Evolutionary conservation across 2,888 invertebrate species (phyloP), one percentile per base, ranked within the genome.

Genomic region (Parnassius smintheus): DNA sequence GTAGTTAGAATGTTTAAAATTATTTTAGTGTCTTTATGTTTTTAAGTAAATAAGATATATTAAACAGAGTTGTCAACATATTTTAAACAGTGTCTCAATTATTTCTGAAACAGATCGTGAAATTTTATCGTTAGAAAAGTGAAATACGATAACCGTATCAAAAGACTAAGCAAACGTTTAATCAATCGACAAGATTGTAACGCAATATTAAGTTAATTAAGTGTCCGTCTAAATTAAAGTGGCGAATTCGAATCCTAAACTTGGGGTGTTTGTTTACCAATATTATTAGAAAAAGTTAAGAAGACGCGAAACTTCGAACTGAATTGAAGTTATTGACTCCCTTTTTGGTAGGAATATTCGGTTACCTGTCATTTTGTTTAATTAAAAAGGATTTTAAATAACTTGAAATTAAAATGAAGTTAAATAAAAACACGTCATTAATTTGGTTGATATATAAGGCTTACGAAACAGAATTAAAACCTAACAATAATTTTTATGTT

Each of bases 201-300:
- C 66, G 65, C 61, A 69, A 73, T 72, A 72, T 70, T 64, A 65
- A 62, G 53, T 64, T 73, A 70, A 73, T 72, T 73, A 70, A 73
- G 65, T 68, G 67, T 68, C 64, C 69, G 41, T 46, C 53, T 42
- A 62, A 68, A 66, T 59, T 65, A 62, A 67, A 68, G 66, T 70
- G 60, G 55, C 49, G 65, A 69, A 64, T 69, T 64, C 59, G 59
- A 71, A 69, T 70, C 65, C 66, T 61, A 65, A 68, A 67, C 67
- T 68, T 54, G 54, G 65, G 50, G 69, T 70, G 69, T 72, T 68
- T 62, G 67, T 67, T 70, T 70, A 65, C 68, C 56, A 58, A 64
- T 62, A 56, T 57, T 70, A 68, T 69, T 70, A 66, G 68, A 70
- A 72, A 70, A 70, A 68, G 66, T 68, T 68, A 61, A 68, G 57